These are phyloP conservation scores for Drosophila santomea DNA, from an alignment of 1,140 invertebrate species.

Conservation along the genomic window DNA sequence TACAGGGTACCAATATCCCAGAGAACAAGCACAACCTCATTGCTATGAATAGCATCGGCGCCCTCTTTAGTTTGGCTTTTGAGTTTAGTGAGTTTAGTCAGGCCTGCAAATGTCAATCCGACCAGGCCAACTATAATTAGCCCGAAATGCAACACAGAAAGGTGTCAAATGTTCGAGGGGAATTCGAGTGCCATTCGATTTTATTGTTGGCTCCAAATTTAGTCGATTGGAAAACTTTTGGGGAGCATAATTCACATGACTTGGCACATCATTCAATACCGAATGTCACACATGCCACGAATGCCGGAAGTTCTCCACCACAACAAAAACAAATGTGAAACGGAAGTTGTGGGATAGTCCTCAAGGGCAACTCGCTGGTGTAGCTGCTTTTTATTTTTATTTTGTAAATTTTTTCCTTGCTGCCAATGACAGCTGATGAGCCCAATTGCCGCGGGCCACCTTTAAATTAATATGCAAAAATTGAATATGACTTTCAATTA, in stretches of 20 bases:
- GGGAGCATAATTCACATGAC: constrained; percentile 69
- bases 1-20: constrained; percentile 29
- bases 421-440: constrained; percentile 18
- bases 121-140: constrained; percentile 70
- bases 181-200: constrained; percentile 8
- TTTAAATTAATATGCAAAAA: constrained; percentile 76
- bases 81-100: constrained; percentile 6
- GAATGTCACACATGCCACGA: constrained; percentile 22
- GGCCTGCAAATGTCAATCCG: constrained; percentile 70
- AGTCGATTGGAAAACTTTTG: constrained; percentile 57
- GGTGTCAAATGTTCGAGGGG: constrained; percentile 54
- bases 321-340: constrained; percentile 34
- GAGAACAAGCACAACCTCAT: constrained; percentile 60
- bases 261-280: constrained; percentile 50
- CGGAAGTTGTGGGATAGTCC: constrained; percentile 67
- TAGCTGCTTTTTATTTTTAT: neutral
- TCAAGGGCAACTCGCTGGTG: constrained; percentile 60
- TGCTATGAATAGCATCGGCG: constrained; percentile 62
- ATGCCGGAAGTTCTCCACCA: constrained; percentile 67
- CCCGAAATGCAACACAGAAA: constrained; percentile 51
- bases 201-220: constrained; percentile 57
- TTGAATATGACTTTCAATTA: constrained; percentile 81
- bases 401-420: constrained; percentile 13
- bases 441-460: constrained; percentile 33
- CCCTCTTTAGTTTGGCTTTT: constrained; percentile 51